phyloP scores from a whole-genome alignment of 2,888 invertebrate species.

The Brenthis ino region DNA sequence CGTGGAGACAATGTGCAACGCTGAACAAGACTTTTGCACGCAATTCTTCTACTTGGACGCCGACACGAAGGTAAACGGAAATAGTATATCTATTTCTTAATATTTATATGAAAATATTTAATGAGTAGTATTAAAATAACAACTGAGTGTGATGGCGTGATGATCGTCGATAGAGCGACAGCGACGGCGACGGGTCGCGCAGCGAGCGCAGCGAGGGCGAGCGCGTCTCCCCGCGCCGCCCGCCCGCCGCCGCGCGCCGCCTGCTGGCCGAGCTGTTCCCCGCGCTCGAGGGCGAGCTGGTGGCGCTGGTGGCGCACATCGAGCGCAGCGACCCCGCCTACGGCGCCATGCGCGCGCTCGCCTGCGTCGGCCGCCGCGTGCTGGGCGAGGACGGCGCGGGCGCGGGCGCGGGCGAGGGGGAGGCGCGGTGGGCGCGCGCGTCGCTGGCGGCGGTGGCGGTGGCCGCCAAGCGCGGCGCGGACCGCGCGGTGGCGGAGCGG shows the following conservation, averaged over 20 bases:
- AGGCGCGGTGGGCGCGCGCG: slow-evolving; percentile 63
- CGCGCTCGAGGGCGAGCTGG: slow-evolving; percentile 92
- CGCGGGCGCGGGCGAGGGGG: slow-evolving; percentile 82
- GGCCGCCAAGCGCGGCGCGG: slow-evolving; percentile 85
- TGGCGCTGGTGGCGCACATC: slow-evolving; percentile 91
- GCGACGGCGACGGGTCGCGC: slow-evolving; percentile 43
- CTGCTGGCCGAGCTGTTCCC: slow-evolving; percentile 96
- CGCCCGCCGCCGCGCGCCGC: slow-evolving; percentile 45
- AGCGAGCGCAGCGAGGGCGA: slow-evolving; percentile 48
- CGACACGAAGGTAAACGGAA: slow-evolving; percentile 59
- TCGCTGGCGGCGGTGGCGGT: slow-evolving; percentile 65
- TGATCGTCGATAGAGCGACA: background rate
- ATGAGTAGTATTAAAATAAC: too few species aligned
- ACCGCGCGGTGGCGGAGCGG: slow-evolving; percentile 93
- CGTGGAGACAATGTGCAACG: slow-evolving; percentile 94
- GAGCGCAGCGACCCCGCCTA: slow-evolving; percentile 92
- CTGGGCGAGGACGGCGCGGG: slow-evolving; percentile 90
- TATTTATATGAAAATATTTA: too few species aligned
- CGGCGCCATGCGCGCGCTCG: slow-evolving; percentile 96
- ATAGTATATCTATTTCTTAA: background rate
- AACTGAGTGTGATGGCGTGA: too few species aligned
- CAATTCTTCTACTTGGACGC: slow-evolving; percentile 93
- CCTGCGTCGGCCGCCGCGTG: slow-evolving; percentile 95
- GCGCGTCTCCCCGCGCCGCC: slow-evolving; percentile 41
- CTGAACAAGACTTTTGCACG: slow-evolving; percentile 97